A percentile compares a stretch with the other conserved stretches of the same genome.
Conservation (phyloP, 2,797 vertebrate genomes). For the Aratinga solstitialis region DNA sequence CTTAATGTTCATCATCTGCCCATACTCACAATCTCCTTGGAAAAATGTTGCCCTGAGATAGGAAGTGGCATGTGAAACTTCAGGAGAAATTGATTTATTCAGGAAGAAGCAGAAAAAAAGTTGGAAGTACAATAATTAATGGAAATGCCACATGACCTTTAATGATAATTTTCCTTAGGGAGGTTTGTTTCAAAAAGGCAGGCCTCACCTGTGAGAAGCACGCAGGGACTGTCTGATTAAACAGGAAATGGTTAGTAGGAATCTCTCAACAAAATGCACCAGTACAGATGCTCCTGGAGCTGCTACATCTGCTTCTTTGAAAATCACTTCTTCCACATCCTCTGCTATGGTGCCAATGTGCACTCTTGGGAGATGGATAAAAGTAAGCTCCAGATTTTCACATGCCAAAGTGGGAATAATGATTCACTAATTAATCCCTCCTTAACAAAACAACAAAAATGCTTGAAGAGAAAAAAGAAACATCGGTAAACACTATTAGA, state of each 20-base stretch:
- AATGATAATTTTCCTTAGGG: neutral
- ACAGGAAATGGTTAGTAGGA: neutral
- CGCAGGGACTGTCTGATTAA: neutral
- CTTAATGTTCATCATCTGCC: neutral
- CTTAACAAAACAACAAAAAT: slow-evolving; percentile 53
- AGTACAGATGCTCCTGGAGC: slow-evolving; percentile 36
- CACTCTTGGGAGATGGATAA: slow-evolving; percentile 66
- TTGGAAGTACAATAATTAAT: neutral
- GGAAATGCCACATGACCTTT: neutral
- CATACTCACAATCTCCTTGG: neutral
- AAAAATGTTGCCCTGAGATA: neutral
- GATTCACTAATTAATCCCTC: slow-evolving; percentile 65
- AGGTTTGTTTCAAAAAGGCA: neutral
- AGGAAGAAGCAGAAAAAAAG: neutral
- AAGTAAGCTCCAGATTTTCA: slow-evolving; percentile 59
- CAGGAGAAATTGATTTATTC: neutral
- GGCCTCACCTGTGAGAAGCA: slow-evolving; percentile 17
- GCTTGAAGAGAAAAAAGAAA: neutral
- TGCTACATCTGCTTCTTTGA: slow-evolving; percentile 70
- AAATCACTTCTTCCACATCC: slow-evolving; percentile 65
- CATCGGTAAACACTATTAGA: slow-evolving; percentile 20
- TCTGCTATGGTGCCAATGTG: slow-evolving; percentile 56
- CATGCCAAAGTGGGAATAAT: slow-evolving; percentile 65
- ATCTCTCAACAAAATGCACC: neutral
- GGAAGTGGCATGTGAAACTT: neutral